Evolutionary conservation across 2,113 vertebrate species (phyloP).

Genomic region (Charina bottae): DNA sequence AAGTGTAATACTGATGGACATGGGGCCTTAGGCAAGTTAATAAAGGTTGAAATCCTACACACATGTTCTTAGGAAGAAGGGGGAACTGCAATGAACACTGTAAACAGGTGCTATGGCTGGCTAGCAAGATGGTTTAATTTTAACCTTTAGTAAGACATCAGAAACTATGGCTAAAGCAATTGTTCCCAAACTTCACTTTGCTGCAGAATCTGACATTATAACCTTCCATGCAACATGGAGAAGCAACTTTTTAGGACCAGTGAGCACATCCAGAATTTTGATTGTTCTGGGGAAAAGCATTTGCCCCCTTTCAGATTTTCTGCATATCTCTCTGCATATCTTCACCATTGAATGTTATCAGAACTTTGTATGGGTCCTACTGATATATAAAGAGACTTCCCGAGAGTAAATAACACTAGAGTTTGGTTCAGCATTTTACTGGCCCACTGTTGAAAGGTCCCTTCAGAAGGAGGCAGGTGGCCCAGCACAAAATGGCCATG

Average conservation of each 20-base stretch:
- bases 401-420: background rate
- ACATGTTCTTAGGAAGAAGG: background rate
- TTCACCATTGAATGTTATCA: background rate
- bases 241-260: background rate
- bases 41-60: background rate
- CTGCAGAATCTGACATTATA: background rate
- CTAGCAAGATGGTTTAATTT: background rate
- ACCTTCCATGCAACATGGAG: background rate
- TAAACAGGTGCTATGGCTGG: background rate
- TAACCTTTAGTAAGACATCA: background rate
- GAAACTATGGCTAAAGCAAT: background rate
- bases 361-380: background rate
- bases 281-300: background rate
- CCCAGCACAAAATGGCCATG: background rate
- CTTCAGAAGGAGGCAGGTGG: background rate
- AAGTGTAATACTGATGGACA: background rate
- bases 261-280: background rate
- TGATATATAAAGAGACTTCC: background rate
- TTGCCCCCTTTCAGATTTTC: background rate
- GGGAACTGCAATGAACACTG: background rate
- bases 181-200: background rate
- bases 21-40: slow-evolving; percentile 1
- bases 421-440: background rate
- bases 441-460: background rate
- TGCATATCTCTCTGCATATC: background rate